phyloP scores from a whole-genome alignment of 2,888 invertebrate genomes.

The Diadromus collaris region DNA sequence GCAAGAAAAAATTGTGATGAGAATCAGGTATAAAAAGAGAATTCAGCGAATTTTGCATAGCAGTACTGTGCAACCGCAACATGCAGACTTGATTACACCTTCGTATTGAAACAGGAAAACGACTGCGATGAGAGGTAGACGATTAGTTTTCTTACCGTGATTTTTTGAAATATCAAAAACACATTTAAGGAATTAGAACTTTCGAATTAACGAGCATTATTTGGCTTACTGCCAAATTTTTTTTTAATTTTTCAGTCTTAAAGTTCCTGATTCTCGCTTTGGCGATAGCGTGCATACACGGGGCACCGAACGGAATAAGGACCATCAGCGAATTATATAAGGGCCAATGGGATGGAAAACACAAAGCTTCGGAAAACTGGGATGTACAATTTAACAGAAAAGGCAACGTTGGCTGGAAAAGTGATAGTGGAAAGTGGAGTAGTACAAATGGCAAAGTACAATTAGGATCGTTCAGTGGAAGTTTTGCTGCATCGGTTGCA shows the following conservation, averaged over 20 bases:
- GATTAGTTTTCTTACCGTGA: background rate
- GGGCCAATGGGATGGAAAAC: background rate
- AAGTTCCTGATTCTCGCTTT: constrained; percentile 29
- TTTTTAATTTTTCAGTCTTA: constrained; percentile 48
- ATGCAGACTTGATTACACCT: constrained; percentile 12
- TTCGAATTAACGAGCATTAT: background rate
- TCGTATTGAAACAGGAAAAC: background rate
- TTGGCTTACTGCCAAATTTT: background rate
- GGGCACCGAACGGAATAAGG: background rate
- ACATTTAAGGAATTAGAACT: background rate
- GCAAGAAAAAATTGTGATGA: constrained; percentile 40
- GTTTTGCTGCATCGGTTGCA: background rate
- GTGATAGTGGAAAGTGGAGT: constrained; percentile 10
- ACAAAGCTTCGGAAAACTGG: constrained; percentile 10
- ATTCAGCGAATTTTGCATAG: constrained; percentile 18
- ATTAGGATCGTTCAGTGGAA: background rate
- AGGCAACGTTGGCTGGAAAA: constrained; percentile 9
- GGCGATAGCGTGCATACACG: constrained; percentile 37
- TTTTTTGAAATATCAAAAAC: background rate
- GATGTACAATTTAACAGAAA: background rate
- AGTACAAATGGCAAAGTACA: constrained; percentile 13
- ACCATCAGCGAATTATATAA: background rate
- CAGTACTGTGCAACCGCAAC: constrained; percentile 32
- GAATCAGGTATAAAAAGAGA: constrained; percentile 46
- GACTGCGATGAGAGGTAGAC: constrained; percentile 49